phyloP scores from a whole-genome alignment of 64 coral and sea anemone species.

The Hydrozoanthus tunicans region DNA sequence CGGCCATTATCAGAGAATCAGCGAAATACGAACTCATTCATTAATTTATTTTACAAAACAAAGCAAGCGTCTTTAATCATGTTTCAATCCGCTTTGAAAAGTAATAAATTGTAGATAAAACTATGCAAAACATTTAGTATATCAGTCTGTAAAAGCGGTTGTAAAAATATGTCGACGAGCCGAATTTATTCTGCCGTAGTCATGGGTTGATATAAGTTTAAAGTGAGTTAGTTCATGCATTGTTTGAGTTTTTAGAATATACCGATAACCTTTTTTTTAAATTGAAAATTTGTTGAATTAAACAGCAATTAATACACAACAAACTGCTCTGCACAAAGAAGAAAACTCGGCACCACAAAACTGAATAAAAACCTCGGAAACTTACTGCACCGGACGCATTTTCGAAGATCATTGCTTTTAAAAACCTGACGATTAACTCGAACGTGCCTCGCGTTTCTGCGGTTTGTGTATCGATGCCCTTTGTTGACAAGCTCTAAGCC shows the following conservation, averaged over 20 bases:
- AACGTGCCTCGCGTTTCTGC: conserved; percentile 8
- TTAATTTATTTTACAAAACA: background rate
- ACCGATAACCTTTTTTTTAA: too few species aligned
- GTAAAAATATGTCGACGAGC: too few species aligned
- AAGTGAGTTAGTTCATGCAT: too few species aligned
- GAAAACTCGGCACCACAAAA: background rate
- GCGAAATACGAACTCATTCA: background rate
- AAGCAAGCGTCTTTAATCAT: background rate
- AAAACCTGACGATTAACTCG: background rate
- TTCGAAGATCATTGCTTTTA: background rate
- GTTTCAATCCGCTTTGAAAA: conserved; percentile 9
- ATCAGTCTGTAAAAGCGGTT: background rate
- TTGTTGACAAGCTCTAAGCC: conserved; percentile 39
- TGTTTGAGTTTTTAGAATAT: too few species aligned
- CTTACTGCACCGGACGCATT: background rate
- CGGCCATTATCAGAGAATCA: background rate
- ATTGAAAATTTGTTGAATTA: too few species aligned
- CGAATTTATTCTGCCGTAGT: too few species aligned
- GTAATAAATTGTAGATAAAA: conserved; percentile 22
- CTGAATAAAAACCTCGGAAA: background rate
- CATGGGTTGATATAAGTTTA: too few species aligned
- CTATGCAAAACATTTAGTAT: conserved; percentile 50
- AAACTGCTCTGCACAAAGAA: background rate
- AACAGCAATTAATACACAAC: too few species aligned
- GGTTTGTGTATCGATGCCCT: conserved; percentile 26